Evolutionary conservation across 2,113 vertebrate species (phyloP).

Genomic region (Typhlomys cinereus): DNA sequence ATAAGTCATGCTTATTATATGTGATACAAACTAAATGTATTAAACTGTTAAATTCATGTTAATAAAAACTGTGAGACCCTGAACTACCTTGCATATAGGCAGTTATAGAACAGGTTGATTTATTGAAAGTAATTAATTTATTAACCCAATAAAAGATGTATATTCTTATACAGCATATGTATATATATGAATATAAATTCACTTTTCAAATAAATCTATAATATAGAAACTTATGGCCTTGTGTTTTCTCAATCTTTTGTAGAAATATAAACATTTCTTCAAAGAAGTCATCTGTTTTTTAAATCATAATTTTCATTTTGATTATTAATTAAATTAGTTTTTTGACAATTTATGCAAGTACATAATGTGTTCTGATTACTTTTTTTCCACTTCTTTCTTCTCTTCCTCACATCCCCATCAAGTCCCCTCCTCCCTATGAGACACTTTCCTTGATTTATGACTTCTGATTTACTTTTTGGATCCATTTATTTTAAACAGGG

Average conservation of each 20-base stretch:
- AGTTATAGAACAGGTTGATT: slow-evolving; percentile 49
- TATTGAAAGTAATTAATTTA: slow-evolving; percentile 56
- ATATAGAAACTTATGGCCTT: slow-evolving; percentile 39
- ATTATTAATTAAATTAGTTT: too few species aligned
- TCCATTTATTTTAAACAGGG: too few species aligned
- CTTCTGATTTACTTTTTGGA: too few species aligned
- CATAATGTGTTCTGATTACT: too few species aligned
- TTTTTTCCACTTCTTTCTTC: too few species aligned
- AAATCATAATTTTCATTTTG: background rate
- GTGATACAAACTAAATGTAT: background rate
- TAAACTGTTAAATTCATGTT: background rate
- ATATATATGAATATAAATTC: slow-evolving; percentile 41
- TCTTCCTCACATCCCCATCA: too few species aligned
- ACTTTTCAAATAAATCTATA: slow-evolving; percentile 35
- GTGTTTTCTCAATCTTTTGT: background rate
- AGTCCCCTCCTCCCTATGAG: too few species aligned
- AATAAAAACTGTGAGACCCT: background rate
- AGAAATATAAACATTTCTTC: slow-evolving; percentile 22
- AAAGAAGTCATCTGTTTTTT: background rate
- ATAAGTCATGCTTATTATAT: background rate
- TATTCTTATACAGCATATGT: too few species aligned
- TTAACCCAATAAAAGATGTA: slow-evolving; percentile 50
- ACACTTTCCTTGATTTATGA: too few species aligned
- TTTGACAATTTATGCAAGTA: too few species aligned
- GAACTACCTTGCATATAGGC: background rate